These are phyloP conservation scores for Monarcha castaneiventris DNA, from an alignment of 2,113 vertebrate species.

Conservation along the genomic window DNA sequence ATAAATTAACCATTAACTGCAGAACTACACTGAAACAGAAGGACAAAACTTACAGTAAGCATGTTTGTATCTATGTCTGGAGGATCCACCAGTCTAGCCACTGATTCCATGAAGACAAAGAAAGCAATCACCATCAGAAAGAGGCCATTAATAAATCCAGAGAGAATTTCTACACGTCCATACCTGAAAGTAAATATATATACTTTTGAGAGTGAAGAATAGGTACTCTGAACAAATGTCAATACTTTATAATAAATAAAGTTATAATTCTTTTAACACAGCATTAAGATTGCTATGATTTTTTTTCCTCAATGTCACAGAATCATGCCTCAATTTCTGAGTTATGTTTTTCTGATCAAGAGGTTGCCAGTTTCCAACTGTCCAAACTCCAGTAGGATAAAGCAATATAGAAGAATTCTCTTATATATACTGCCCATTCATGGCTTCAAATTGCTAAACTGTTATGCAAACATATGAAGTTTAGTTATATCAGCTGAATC, in stretches of 20 bases:
- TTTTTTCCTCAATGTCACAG: background rate
- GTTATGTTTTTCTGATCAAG: background rate
- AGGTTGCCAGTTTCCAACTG: background rate
- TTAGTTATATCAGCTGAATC: background rate
- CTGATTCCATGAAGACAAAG: slow-evolving; percentile 94
- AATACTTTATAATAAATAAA: background rate
- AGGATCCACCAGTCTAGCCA: slow-evolving; percentile 91
- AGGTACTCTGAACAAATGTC: background rate
- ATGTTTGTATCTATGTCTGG: slow-evolving; percentile 98
- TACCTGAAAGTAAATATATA: slow-evolving; percentile 76
- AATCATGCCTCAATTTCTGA: background rate
- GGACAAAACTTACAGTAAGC: slow-evolving; percentile 88
- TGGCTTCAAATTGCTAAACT: background rate
- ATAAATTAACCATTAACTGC: background rate
- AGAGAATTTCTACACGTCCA: slow-evolving; percentile 96
- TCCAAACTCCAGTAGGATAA: background rate
- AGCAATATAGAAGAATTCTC: background rate
- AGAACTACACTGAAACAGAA: background rate
- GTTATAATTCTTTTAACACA: background rate
- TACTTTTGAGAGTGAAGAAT: background rate
- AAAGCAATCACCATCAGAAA: slow-evolving; percentile 98
- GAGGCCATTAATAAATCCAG: slow-evolving; percentile 97
- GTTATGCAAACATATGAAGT: background rate
- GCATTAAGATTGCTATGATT: background rate
- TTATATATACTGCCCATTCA: background rate